Conservation (phyloP, 2,888 invertebrate species). For the Ichneumoninae sp. region DNA sequence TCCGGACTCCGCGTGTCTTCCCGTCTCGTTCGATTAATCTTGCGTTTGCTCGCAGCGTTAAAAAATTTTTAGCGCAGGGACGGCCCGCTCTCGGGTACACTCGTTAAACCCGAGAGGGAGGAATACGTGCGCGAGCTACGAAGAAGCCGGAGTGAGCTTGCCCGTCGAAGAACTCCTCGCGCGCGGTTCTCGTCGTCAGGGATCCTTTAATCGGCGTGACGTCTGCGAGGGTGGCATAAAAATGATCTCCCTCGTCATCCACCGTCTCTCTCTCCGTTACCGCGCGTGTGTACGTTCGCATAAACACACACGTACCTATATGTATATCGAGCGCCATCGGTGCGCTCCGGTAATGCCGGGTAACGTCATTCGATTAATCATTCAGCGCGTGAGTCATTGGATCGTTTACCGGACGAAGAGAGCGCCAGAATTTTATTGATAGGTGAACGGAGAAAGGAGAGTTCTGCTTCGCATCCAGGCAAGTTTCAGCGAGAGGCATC, state of each 20-base stretch:
- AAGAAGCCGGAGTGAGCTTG: neutral
- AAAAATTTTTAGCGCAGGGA: conserved; percentile 4
- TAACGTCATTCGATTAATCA: conserved; percentile 77
- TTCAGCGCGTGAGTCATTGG: conserved; percentile 78
- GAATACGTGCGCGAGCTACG: conserved; percentile 14
- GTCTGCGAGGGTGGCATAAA: conserved; percentile 64
- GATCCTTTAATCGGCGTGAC: conserved; percentile 63
- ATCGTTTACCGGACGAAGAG: conserved; percentile 70
- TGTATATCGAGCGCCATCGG: conserved; percentile 45
- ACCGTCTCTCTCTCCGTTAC: neutral
- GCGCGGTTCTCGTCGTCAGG: conserved; percentile 26
- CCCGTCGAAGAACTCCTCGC: conserved; percentile 1
- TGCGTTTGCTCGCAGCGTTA: conserved; percentile 1
- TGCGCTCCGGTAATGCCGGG: conserved; percentile 63
- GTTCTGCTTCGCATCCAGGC: conserved; percentile 10
- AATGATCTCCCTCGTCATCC: conserved; percentile 54
- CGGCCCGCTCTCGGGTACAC: neutral
- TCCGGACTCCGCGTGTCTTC: conserved; percentile 7
- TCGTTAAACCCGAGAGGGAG: conserved; percentile 6
- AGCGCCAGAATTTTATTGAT: conserved; percentile 65
- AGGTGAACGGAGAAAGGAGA: conserved; percentile 52
- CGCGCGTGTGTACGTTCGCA: conserved; percentile 19
- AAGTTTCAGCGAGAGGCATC: conserved; percentile 17
- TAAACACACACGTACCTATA: conserved; percentile 11
- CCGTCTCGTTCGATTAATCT: conserved; percentile 39